Conservation (phyloP, 2,888 invertebrate species). For the Phengaris alcon region DNA sequence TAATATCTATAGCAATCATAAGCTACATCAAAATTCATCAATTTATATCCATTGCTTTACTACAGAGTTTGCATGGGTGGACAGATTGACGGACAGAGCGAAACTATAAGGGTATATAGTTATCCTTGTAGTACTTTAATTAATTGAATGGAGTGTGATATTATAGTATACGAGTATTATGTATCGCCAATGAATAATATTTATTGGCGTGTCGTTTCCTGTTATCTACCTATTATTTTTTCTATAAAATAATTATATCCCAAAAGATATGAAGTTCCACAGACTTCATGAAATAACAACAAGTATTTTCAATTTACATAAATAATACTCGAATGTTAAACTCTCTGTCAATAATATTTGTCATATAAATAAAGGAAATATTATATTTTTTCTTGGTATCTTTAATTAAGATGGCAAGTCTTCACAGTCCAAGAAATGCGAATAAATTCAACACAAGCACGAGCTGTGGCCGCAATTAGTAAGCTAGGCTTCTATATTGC, state of each 20-base stretch:
- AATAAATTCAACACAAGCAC: not conserved
- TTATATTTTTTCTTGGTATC: not conserved
- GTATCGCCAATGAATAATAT: no score
- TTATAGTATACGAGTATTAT: no score
- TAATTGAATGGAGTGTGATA: no score
- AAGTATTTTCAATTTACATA: not conserved
- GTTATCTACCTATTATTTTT: not conserved
- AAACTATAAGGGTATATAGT: no score
- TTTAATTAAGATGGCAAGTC: not conserved
- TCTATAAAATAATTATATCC: no score
- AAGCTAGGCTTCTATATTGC: not conserved
- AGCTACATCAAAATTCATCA: no score
- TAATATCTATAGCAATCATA: no score
- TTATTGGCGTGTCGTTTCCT: not conserved
- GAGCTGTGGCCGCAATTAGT: not conserved
- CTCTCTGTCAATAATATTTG: not conserved
- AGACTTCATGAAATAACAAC: not conserved
- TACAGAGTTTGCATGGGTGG: no score
- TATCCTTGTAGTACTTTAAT: no score
- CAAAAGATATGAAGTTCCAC: not conserved
- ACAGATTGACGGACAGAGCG: no score
- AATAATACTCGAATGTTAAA: not conserved
- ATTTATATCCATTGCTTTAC: no score
- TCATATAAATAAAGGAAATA: not conserved
- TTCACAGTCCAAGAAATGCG: not conserved